Evolutionary conservation across 2,888 invertebrate genomes (phyloP).

Genomic region (Alcis repandata): DNA sequence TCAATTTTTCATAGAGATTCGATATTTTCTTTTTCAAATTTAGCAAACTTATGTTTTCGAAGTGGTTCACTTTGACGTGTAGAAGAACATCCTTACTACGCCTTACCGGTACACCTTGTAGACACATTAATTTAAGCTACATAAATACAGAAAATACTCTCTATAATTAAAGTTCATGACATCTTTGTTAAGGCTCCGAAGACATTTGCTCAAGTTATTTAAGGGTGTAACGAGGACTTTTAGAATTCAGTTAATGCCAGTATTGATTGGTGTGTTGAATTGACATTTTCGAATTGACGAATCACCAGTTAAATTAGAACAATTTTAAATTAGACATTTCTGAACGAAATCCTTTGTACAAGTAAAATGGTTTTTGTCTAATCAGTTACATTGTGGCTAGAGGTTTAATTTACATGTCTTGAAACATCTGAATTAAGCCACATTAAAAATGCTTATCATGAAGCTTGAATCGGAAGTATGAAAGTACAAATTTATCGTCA

Average conservation of each 20-base stretch:
- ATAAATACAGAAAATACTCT: slow-evolving; percentile 5
- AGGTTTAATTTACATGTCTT: too few species aligned
- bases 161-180: slow-evolving; percentile 24
- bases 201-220: slow-evolving; percentile 10
- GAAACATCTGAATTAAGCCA: too few species aligned
- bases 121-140: slow-evolving; percentile 10
- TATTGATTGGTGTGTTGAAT: slow-evolving; percentile 15
- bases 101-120: too few species aligned
- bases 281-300: slow-evolving; percentile 4
- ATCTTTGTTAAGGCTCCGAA: slow-evolving; percentile 11
- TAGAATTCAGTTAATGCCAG: slow-evolving; percentile 20
- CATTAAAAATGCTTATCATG: too few species aligned
- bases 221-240: slow-evolving; percentile 9
- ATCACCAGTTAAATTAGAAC: background rate
- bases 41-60: too few species aligned
- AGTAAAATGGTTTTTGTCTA: background rate
- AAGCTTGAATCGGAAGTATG: too few species aligned
- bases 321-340: background rate
- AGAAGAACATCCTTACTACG: too few species aligned
- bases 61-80: too few species aligned
- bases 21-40: too few species aligned
- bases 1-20: too few species aligned
- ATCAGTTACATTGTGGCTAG: background rate
- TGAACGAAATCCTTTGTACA: background rate
- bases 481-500: too few species aligned